Evolutionary conservation across 2,888 invertebrate species (phyloP).

Genomic region (Caenorhabditis angaria): DNA sequence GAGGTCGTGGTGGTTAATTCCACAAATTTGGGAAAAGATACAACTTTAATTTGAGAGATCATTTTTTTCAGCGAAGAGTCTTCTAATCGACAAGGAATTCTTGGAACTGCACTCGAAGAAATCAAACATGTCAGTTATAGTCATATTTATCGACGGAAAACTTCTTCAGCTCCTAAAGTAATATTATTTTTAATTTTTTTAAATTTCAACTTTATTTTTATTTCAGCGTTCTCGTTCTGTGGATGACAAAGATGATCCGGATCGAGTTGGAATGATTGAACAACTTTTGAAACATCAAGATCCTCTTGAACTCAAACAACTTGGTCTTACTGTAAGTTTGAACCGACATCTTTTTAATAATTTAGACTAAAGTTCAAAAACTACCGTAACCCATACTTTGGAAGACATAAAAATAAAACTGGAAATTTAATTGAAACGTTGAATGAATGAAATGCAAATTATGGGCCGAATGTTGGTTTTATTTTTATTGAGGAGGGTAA

Average conservation of each 20-base stretch:
- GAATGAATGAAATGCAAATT: constrained; percentile 3
- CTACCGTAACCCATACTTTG: not conserved
- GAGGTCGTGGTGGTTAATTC: too few relatives aligned
- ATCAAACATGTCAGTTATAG: constrained; percentile 39
- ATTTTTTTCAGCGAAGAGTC: constrained; percentile 29
- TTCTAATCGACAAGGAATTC: constrained; percentile 53
- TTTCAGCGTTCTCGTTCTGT: constrained; percentile 30
- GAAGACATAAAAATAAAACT: not conserved
- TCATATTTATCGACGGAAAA: constrained; percentile 21
- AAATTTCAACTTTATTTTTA: not conserved
- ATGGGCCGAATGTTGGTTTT: not conserved
- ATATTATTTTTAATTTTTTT: not conserved
- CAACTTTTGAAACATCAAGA: constrained; percentile 33
- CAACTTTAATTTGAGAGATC: not conserved
- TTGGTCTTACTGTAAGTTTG: constrained; percentile 40
- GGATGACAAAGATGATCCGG: constrained; percentile 19
- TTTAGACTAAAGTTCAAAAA: not conserved
- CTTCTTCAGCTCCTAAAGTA: constrained; percentile 23
- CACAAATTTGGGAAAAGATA: too few relatives aligned
- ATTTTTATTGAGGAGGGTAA: not conserved
- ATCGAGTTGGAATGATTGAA: constrained; percentile 47
- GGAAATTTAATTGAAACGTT: constrained; percentile 4
- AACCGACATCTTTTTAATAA: not conserved
- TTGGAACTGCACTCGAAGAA: constrained; percentile 58
- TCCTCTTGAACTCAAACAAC: constrained; percentile 36